Percentiles rank a stretch among this genome's conserved stretches.
Conservation (phyloP, 1,140 invertebrate species). For the Melanaphis sacchari region DNA sequence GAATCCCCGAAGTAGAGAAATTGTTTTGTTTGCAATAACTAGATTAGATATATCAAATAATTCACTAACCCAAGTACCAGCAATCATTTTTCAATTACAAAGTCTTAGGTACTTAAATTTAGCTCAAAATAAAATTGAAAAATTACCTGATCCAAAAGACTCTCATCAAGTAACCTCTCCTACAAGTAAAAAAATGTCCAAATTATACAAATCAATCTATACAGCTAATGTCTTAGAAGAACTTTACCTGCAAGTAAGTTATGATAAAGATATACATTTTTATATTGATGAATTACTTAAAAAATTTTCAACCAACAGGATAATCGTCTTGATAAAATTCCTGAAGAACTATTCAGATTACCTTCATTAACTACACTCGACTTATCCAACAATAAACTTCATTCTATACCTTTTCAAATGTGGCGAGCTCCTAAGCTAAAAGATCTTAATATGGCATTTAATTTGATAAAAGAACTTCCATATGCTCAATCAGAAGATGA, state of each 20-base stretch:
- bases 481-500: slow-evolving; percentile 63
- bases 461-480: slow-evolving; percentile 85
- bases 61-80: slow-evolving; percentile 79
- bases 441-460: slow-evolving; percentile 91
- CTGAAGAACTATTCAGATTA: slow-evolving; percentile 81
- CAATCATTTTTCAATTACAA: slow-evolving; percentile 81
- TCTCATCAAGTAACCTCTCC: slow-evolving; percentile 59
- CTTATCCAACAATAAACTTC: slow-evolving; percentile 93
- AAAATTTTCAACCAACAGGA: slow-evolving; percentile 67
- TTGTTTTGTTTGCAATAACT: slow-evolving; percentile 88
- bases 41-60: slow-evolving; percentile 94
- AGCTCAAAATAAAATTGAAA: slow-evolving; percentile 86
- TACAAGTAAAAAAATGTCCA: slow-evolving; percentile 58
- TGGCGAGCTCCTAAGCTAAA: slow-evolving; percentile 90
- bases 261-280: background rate
- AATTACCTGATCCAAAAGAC: slow-evolving; percentile 68
- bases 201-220: slow-evolving; percentile 65
- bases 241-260: slow-evolving; percentile 70
- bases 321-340: slow-evolving; percentile 83
- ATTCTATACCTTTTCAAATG: slow-evolving; percentile 81
- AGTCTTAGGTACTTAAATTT: slow-evolving; percentile 82
- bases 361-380: slow-evolving; percentile 84
- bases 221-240: slow-evolving; percentile 84
- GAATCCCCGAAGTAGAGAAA: slow-evolving; percentile 73
- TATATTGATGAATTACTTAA: background rate